Evolutionary conservation across 2,888 invertebrate genomes (phyloP).

Genomic region (Xylocampa areola): DNA sequence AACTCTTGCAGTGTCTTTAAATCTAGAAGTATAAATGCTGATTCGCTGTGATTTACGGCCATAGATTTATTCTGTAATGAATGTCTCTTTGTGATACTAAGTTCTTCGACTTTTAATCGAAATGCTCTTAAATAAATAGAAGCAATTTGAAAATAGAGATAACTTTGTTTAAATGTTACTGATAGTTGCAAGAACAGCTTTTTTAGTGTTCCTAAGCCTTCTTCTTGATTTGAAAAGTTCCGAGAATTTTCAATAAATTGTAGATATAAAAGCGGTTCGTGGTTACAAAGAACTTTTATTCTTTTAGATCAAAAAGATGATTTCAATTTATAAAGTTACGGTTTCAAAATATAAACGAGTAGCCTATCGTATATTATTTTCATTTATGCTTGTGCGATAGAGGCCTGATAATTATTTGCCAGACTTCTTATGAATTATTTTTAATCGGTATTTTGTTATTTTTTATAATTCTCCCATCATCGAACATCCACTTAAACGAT

Average conservation of each 20-base stretch:
- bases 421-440: too few relatives aligned
- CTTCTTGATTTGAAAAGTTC: constrained; percentile 16
- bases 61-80: constrained; percentile 61
- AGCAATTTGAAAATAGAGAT: constrained; percentile 23
- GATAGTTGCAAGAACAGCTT: constrained; percentile 26
- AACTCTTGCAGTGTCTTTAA: constrained; percentile 50
- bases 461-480: too few relatives aligned
- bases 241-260: constrained; percentile 43
- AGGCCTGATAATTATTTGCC: too few relatives aligned
- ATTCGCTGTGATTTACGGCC: constrained; percentile 55
- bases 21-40: constrained; percentile 67
- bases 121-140: constrained; percentile 21
- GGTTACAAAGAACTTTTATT: constrained; percentile 5
- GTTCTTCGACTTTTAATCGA: constrained; percentile 18
- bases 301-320: neutral
- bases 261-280: too few relatives aligned
- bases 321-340: too few relatives aligned
- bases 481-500: neutral
- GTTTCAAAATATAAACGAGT: too few relatives aligned
- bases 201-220: constrained; percentile 35
- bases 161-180: constrained; percentile 20
- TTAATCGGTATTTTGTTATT: too few relatives aligned
- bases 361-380: too few relatives aligned
- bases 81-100: constrained; percentile 50
- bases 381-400: too few relatives aligned